Conservation (phyloP, 2,888 invertebrate species). For the Ypsolopha sequella region DNA sequence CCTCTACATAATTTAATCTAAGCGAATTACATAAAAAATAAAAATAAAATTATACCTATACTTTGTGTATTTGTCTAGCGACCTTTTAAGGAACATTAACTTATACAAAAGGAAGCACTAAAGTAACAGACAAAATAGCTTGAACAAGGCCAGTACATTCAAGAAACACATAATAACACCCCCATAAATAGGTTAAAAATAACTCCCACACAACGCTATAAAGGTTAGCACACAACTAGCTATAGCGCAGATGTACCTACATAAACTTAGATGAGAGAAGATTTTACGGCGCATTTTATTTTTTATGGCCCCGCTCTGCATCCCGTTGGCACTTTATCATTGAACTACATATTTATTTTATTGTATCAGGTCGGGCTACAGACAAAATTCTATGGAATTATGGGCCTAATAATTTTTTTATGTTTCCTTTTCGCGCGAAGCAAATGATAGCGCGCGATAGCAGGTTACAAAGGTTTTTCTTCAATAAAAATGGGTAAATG, state of each 20-base stretch:
- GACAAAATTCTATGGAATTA: conserved; percentile 28
- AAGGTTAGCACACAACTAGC: neutral
- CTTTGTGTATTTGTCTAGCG: no score
- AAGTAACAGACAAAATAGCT: neutral
- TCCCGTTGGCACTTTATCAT: neutral
- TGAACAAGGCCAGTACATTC: neutral
- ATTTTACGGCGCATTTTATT: neutral
- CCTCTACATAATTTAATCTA: no score
- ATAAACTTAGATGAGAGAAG: neutral
- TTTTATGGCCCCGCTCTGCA: neutral
- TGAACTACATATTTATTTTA: conserved; percentile 9
- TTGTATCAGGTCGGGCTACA: conserved; percentile 21
- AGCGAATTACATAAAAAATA: no score
- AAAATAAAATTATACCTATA: no score
- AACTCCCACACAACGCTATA: neutral
- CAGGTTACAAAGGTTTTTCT: neutral
- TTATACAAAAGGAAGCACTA: neutral
- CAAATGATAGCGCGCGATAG: neutral
- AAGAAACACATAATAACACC: no score
- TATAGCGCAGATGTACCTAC: neutral
- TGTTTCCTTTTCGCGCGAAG: conserved; percentile 20
- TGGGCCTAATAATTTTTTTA: conserved; percentile 34
- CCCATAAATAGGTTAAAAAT: no score
- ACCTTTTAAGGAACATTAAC: neutral
- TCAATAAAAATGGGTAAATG: neutral